A percentile compares a stretch with the other conserved stretches of the same genome.
Conservation (phyloP, 2,113 vertebrate species). For the Macaca mulatta region DNA sequence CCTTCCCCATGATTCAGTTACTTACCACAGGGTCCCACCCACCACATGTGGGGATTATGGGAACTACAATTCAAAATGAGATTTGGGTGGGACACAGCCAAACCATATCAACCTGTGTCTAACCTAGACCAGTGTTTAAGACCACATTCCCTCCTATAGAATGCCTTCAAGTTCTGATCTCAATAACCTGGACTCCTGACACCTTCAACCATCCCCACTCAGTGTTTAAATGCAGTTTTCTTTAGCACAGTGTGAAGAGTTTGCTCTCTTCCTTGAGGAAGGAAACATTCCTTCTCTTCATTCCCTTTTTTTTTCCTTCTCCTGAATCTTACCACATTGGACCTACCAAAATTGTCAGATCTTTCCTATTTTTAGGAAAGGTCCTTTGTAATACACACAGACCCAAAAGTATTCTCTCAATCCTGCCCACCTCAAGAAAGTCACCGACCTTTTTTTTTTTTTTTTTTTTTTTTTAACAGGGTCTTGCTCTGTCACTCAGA, state of each 20-base stretch:
- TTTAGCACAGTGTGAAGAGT: background rate
- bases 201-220: background rate
- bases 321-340: background rate
- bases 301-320: background rate
- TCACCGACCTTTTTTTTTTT: background rate
- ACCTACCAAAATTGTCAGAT: background rate
- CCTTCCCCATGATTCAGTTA: too few species aligned
- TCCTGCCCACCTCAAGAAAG: background rate
- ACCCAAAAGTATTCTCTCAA: background rate
- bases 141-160: background rate
- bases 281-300: background rate
- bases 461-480: too few species aligned
- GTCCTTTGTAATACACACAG: background rate
- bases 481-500: too few species aligned
- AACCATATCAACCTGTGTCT: background rate
- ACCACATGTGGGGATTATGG: too few species aligned
- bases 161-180: background rate
- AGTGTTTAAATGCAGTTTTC: background rate
- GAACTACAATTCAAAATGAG: too few species aligned
- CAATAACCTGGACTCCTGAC: background rate
- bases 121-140: background rate
- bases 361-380: too few species aligned
- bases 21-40: too few species aligned
- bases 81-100: too few species aligned
- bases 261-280: background rate